These are phyloP conservation scores for Acanthopagrus latus DNA, from an alignment of 2,797 vertebrate genomes.

Conservation along the genomic window DNA sequence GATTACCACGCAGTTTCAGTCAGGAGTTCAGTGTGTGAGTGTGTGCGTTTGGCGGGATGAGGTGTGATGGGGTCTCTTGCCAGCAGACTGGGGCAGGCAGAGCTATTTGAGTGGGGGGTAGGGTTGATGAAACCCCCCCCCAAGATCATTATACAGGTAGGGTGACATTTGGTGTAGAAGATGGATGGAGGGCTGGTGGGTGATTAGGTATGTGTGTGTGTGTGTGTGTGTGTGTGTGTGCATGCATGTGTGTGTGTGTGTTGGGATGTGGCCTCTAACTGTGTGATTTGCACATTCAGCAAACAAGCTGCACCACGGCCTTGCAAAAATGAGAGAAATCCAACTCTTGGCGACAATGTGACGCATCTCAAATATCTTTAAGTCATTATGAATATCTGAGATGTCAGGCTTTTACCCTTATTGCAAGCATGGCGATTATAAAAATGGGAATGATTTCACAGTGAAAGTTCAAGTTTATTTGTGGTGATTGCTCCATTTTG, in stretches of 20 bases:
- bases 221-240: not conserved
- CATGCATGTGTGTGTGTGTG: not conserved
- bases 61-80: slow-evolving; percentile 23
- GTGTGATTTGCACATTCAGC: slow-evolving; percentile 66
- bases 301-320: slow-evolving; percentile 50
- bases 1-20: slow-evolving; percentile 75
- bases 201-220: not conserved
- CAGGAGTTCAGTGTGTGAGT: slow-evolving; percentile 16
- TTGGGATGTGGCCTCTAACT: not conserved
- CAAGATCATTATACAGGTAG: slow-evolving; percentile 44
- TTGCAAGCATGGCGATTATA: not conserved
- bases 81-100: slow-evolving; percentile 28
- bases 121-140: slow-evolving; percentile 8
- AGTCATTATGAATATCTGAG: too few species aligned
- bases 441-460: not conserved
- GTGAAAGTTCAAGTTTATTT: not conserved
- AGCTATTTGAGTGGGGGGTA: slow-evolving; percentile 34
- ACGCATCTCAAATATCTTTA: not conserved
- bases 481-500: not conserved
- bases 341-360: not conserved
- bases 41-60: not conserved
- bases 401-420: not conserved
- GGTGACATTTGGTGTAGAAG: slow-evolving; percentile 47
- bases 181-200: slow-evolving; percentile 21
- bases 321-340: slow-evolving; percentile 30